A percentile compares a stretch with the other conserved stretches of the same genome.
Conservation (phyloP, 2,888 invertebrate genomes). For the Byasa hedistus region DNA sequence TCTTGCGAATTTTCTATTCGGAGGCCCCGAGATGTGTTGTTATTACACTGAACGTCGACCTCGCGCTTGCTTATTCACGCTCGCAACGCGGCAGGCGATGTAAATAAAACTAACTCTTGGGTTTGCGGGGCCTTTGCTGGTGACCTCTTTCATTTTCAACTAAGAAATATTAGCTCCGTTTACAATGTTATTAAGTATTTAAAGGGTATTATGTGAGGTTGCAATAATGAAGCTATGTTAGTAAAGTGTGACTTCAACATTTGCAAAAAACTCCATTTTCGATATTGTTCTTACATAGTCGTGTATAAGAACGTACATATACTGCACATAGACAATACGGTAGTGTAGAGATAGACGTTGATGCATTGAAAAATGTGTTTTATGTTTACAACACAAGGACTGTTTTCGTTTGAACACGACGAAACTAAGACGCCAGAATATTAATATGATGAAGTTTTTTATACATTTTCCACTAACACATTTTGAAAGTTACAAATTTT, state of each 20-base stretch:
- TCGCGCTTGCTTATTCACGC: slow-evolving; percentile 62
- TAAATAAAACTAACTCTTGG: slow-evolving; percentile 69
- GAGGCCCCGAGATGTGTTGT: slow-evolving; percentile 64
- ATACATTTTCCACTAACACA: slow-evolving; percentile 36
- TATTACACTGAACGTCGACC: slow-evolving; percentile 64
- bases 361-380: slow-evolving; percentile 50
- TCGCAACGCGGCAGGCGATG: slow-evolving; percentile 67
- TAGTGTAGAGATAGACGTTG: slow-evolving; percentile 41
- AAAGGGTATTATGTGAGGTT: slow-evolving; percentile 37
- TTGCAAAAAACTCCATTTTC: slow-evolving; percentile 35
- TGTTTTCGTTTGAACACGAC: slow-evolving; percentile 42
- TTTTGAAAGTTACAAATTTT: background rate
- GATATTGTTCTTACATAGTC: slow-evolving; percentile 46
- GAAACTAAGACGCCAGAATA: slow-evolving; percentile 50
- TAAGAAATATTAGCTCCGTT: slow-evolving; percentile 11
- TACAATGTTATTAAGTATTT: slow-evolving; percentile 45
- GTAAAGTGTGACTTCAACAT: slow-evolving; percentile 43
- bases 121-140: slow-evolving; percentile 64
- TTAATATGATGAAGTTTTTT: slow-evolving; percentile 48
- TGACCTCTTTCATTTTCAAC: slow-evolving; percentile 54
- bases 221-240: slow-evolving; percentile 21
- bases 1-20: slow-evolving; percentile 73
- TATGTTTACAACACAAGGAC: slow-evolving; percentile 48
- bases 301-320: slow-evolving; percentile 60
- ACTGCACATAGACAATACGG: slow-evolving; percentile 47